These are phyloP conservation scores for Caenorhabditis angaria DNA, from an alignment of 2,888 invertebrate genomes.

Conservation along the genomic window DNA sequence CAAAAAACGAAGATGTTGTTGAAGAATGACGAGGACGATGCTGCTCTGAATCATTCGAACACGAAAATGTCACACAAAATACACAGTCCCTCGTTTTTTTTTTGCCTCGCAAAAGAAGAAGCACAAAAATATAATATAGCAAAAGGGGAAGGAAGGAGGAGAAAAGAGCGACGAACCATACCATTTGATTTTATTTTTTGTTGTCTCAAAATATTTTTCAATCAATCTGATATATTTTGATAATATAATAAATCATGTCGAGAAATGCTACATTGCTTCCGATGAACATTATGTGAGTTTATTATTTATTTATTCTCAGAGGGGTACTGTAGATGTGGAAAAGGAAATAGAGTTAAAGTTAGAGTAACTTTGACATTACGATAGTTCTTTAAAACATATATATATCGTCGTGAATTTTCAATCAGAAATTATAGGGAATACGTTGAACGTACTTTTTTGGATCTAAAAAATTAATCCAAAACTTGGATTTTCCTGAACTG, in stretches of 20 bases:
- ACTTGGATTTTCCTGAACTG: no score
- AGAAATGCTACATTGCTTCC: conserved; percentile 37
- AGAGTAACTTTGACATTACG: no score
- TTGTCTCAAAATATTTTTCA: neutral
- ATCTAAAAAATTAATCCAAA: no score
- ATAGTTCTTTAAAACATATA: no score
- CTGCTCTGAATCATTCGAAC: conserved; percentile 3
- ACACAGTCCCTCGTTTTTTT: conserved; percentile 1
- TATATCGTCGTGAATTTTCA: no score
- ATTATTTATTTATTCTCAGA: conserved; percentile 10
- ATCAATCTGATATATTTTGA: neutral
- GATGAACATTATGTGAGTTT: conserved; percentile 36
- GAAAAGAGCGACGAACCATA: neutral
- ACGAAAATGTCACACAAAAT: neutral
- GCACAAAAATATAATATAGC: neutral
- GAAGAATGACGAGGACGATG: conserved; percentile 4
- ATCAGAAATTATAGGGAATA: no score
- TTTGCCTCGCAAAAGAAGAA: neutral
- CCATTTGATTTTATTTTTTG: neutral
- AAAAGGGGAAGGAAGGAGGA: neutral
- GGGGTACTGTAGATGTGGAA: no score
- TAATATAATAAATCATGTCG: conserved; percentile 26
- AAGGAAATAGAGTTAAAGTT: no score
- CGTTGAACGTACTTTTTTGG: no score
- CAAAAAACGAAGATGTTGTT: conserved; percentile 8